These are phyloP conservation scores for Mellivora capensis DNA, from an alignment of 2,113 vertebrate genomes.

Conservation along the genomic window DNA sequence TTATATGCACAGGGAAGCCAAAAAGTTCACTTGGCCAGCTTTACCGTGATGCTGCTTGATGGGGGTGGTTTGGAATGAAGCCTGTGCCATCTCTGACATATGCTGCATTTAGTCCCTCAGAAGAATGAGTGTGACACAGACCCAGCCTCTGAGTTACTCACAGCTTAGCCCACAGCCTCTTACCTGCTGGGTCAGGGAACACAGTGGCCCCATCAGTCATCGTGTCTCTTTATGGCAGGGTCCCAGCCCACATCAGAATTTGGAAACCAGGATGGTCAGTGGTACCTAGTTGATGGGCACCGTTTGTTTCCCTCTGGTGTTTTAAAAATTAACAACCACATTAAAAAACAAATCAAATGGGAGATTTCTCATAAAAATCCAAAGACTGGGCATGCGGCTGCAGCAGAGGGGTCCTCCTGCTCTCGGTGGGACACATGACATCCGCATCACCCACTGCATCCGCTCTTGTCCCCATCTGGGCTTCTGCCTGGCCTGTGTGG, in stretches of 20 bases:
- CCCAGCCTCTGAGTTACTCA: neutral
- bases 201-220: neutral
- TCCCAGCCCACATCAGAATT: neutral
- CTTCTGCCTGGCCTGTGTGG: neutral
- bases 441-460: neutral
- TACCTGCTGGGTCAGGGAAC: neutral
- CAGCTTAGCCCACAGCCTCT: neutral
- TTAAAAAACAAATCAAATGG: neutral
- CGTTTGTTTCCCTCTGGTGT: neutral
- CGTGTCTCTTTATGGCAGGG: neutral
- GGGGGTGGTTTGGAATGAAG: neutral
- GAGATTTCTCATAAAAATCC: neutral
- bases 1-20: neutral
- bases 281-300: neutral
- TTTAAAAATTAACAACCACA: neutral
- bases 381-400: neutral
- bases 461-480: neutral
- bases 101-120: neutral
- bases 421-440: fast-evolving
- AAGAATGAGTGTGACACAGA: neutral
- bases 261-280: neutral
- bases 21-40: neutral
- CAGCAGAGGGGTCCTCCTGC: neutral
- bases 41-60: neutral
- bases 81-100: neutral